A percentile compares a stretch with the other conserved stretches of the same genome.
Evolutionary conservation across 1,140 invertebrate genomes (phyloP).

Genomic region (Argopecten irradians): DNA sequence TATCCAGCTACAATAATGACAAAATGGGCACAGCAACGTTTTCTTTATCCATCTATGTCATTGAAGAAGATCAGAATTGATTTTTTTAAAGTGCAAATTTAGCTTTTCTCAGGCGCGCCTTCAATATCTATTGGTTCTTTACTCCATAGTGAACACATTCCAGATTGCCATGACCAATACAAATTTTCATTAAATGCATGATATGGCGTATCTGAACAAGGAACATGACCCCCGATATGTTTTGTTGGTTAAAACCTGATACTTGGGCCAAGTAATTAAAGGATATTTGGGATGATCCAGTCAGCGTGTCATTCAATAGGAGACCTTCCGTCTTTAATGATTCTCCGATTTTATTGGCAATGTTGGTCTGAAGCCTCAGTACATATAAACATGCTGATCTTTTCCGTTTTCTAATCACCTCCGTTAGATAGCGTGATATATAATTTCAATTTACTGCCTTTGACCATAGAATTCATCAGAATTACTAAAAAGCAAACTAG

Average conservation of each 20-base stretch:
- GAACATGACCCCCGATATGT: background rate
- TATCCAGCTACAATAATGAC: background rate
- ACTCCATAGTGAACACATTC: background rate
- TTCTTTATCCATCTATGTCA: background rate
- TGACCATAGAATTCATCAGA: no score
- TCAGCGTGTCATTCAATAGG: background rate
- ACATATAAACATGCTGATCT: background rate
- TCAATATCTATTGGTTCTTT: background rate
- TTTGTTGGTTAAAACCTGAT: background rate
- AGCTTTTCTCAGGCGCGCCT: background rate
- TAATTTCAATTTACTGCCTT: no score
- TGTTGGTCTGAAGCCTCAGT: background rate
- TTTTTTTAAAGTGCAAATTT: background rate
- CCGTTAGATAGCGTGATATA: no score
- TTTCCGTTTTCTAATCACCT: no score
- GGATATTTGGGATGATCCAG: background rate
- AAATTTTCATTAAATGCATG: slow-evolving; percentile 1
- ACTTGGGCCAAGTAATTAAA: background rate
- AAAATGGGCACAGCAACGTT: background rate
- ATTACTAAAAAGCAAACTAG: no score
- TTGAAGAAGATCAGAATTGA: background rate
- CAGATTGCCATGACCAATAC: background rate
- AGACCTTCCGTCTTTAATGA: background rate
- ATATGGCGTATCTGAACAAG: background rate
- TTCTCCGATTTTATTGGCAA: background rate